Conservation (phyloP, 2,888 invertebrate genomes). For the Tipula vernalis region DNA sequence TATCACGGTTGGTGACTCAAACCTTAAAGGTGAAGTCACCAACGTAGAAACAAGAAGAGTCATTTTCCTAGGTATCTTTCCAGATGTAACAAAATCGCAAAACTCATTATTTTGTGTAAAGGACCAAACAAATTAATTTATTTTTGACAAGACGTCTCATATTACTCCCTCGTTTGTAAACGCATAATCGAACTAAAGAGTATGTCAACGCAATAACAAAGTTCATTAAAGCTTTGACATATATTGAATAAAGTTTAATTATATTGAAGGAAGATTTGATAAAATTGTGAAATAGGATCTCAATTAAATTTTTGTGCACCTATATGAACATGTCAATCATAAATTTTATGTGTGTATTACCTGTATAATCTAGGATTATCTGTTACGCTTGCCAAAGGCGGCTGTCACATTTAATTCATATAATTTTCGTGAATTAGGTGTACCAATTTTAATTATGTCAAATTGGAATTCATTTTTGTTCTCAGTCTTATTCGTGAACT, state of each 20-base stretch:
- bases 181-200: not conserved
- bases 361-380: not conserved
- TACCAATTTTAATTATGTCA: too few species aligned
- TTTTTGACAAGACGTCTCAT: not conserved
- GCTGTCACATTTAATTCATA: too few species aligned
- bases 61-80: not conserved
- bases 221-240: not conserved
- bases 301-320: not conserved
- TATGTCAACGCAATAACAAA: not conserved
- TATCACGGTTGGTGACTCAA: too few species aligned
- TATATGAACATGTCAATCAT: not conserved
- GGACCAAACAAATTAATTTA: not conserved
- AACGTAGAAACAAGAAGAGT: too few species aligned
- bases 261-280: not conserved
- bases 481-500: too few species aligned
- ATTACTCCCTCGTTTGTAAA: not conserved
- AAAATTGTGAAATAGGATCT: not conserved
- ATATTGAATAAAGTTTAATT: not conserved
- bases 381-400: not conserved
- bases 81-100: not conserved
- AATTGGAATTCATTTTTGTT: too few species aligned
- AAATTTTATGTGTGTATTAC: not conserved
- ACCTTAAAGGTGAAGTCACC: too few species aligned
- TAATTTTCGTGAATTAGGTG: too few species aligned
- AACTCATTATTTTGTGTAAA: not conserved